Percentiles rank a stretch among this genome's conserved stretches.
Evolutionary conservation across 2,888 invertebrate genomes (phyloP).

Genomic region (Andricus curvator): DNA sequence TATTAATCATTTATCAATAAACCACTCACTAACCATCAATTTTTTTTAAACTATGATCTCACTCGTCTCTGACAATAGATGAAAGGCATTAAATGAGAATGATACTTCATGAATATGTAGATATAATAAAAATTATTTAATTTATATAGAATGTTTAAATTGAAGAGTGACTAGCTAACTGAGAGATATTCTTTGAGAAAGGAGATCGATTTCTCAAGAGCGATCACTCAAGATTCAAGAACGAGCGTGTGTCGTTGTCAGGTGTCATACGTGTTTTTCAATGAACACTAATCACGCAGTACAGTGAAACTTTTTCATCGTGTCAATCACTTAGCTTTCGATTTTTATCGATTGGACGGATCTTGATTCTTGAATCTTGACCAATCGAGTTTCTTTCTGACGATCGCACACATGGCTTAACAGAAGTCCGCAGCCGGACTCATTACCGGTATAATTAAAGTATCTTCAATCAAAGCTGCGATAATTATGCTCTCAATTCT

Average conservation of each 20-base stretch:
- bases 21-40: neutral
- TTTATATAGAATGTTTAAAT: neutral
- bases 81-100: constrained; percentile 1
- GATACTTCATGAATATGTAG: neutral
- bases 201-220: constrained; percentile 17
- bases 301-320: neutral
- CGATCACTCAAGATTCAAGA: neutral
- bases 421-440: neutral
- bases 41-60: neutral
- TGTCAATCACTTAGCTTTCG: constrained; percentile 19
- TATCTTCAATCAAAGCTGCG: constrained; percentile 11
- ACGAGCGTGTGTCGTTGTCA: constrained; percentile 22
- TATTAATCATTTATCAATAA: neutral
- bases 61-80: neutral
- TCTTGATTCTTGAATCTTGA: neutral
- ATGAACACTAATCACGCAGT: constrained; percentile 21
- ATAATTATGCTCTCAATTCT: constrained; percentile 22
- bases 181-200: constrained; percentile 20
- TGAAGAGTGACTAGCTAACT: constrained; percentile 6
- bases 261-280: constrained; percentile 23
- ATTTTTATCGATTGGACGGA: constrained; percentile 8
- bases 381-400: neutral
- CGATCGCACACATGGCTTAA: constrained; percentile 5
- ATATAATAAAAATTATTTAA: neutral
- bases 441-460: constrained; percentile 27